phyloP scores from a whole-genome alignment of 2,888 invertebrate genomes.

The Julus scanicus region DNA sequence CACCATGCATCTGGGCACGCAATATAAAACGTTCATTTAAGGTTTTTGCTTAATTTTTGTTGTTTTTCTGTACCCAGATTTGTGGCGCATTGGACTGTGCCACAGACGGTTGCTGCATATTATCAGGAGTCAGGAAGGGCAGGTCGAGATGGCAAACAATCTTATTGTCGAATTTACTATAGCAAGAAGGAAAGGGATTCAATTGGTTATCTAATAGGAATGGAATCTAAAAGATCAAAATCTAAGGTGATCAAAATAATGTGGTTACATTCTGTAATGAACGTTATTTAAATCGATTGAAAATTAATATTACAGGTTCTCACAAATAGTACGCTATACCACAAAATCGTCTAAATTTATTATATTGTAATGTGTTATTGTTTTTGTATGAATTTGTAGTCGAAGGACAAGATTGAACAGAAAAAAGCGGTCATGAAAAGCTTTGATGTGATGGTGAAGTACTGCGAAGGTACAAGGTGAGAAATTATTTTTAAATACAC shows the following conservation, averaged over 20 bases:
- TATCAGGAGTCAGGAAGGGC: constrained; percentile 97
- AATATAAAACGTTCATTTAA: no score
- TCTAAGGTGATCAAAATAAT: neutral
- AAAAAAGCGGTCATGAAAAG: constrained; percentile 69
- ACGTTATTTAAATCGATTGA: neutral
- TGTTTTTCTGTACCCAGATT: constrained; percentile 72
- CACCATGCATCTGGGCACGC: no score
- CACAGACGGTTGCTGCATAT: constrained; percentile 94
- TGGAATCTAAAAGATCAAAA: neutral
- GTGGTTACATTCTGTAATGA: neutral
- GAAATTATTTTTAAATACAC: no score
- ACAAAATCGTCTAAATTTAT: no score
- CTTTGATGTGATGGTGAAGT: constrained; percentile 85
- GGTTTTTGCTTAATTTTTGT: no score
- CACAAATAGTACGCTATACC: no score
- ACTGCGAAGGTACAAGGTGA: constrained; percentile 82
- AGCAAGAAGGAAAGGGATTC: constrained; percentile 82
- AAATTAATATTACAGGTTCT: no score
- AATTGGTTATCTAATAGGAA: constrained; percentile 72
- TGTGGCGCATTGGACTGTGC: constrained; percentile 96
- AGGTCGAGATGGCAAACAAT: constrained; percentile 90
- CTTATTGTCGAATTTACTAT: constrained; percentile 93
- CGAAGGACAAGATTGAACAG: constrained; percentile 59
- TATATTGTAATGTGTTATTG: neutral
- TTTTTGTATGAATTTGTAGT: constrained; percentile 24